Base-by-base conservation (phyloP, 1,140 invertebrate species). In the Cyclina sinensis region DNA sequence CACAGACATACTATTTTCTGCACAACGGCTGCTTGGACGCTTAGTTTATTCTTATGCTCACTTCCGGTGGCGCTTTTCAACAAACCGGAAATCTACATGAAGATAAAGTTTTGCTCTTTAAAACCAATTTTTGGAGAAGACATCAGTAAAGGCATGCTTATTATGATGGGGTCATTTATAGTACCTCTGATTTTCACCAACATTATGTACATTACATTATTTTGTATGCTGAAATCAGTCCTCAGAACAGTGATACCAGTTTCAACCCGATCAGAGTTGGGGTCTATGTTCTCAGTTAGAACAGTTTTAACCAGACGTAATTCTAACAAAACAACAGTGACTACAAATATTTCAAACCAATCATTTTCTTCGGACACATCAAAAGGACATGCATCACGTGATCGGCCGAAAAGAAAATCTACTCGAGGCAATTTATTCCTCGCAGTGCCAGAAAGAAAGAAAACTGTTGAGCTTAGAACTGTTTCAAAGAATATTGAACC, bases 131-230 rank as follows among this genome's bases (percentile, higher is more conserved):
- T 78, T 21, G 74, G 74, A 54, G 48, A 9, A 1, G 30, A 78
- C 39, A 46, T 51, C 2, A 32, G 27, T 1, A 57, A 54, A 16
- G 74, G 46, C 14, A 54, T 54, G 43, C 30, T 54, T 0, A 78
- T 78, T 1, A 7, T 78, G 18, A 35, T 54, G 30, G 74, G 74
- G 14, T 78, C 74, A n/a, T 78, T 78, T 35, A 54, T 78, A 30
- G 27, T 46, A 1, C 74, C 74, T 5, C 27, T 78, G 18, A 2
- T 78, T 9, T 54, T 51, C 21, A 78, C 46, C 18, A 78, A 78
- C 21, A 35, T 54, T 14, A 2, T 78, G 0, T 78, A 78, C 32
- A 37, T 37, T n/a, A n/a, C 32, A 1, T n/a, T 78, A 21, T 78
- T 78, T 24, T 78, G 74, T 54, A 24, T 46, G 32, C 24, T 74